Evolutionary conservation across 2,797 vertebrate species (phyloP), one percentile per base, ranked within the genome.

Genomic region (Kryptopterus vitreolus): DNA sequence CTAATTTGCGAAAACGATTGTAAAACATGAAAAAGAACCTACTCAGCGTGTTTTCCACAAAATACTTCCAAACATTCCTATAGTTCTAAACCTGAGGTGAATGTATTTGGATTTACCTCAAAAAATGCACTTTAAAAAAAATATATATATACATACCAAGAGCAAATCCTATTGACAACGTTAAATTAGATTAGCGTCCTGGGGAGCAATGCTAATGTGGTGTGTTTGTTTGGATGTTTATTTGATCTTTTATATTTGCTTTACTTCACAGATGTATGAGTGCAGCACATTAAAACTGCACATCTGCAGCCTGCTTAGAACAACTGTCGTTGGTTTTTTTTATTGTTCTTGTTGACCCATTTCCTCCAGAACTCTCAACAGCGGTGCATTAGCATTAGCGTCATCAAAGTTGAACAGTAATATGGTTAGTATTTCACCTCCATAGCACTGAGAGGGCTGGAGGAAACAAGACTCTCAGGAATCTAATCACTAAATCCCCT

Each of bases 401-500:
- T 61, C 35, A 63, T 72, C 77, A 77, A 70, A 38, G 33, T 4
- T 26, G 38, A 70, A 61, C 15, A 26, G 48, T 16, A 12, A 31
- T 74, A 72, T 68, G 50, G 85, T 83, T 86, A 81, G 83, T 83
- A 83, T 86, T 79, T 83, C 35, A 84, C 79, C 75, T 74, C 78
- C 65, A 57, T 76, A 80, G 29, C 62, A 52, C 46, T 18, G n/a
- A 70, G 46, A n/a, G 52, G 73, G 66, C 82, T 71, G 79, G 53
- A 80, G 69, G 22, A 80, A 81, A 83, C 70, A 76, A 66, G 58
- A 22, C 81, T 78, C 78, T 68, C n/a, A n/a, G 58, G 62, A 81
- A 82, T 79, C 78, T 79, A 85, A 85, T 87, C 85, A 82, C 70
- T 55, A 52, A 82, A 84, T 53, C 65, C 57, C 50, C 61, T 50